Percentiles rank a stretch among this genome's conserved stretches.
phyloP scores from a whole-genome alignment of 2,113 vertebrate species.

The Riparia riparia region DNA sequence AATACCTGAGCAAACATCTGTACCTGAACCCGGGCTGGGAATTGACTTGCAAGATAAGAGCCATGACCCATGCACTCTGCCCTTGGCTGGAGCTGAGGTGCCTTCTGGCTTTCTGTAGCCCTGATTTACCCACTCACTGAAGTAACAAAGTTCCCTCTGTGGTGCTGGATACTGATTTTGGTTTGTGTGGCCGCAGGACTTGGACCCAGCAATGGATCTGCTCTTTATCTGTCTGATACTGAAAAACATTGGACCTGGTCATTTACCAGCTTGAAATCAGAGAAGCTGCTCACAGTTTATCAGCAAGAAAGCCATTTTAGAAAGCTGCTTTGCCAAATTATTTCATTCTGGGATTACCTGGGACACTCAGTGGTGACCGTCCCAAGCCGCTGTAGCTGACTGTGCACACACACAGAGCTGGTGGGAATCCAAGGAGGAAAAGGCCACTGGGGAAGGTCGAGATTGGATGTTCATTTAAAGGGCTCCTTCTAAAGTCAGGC shows the following conservation, averaged over 20 bases:
- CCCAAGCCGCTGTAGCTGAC: rapidly evolving
- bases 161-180: neutral
- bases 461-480: neutral
- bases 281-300: neutral
- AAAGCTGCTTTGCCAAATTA: neutral
- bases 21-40: neutral
- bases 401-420: rapidly evolving
- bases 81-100: neutral
- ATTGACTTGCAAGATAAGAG: neutral
- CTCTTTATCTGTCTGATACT: neutral
- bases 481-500: neutral
- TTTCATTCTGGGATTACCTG: neutral
- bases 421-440: neutral
- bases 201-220: neutral
- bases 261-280: neutral
- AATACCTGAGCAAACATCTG: neutral
- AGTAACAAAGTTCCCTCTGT: neutral
- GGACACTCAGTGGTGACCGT: neutral
- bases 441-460: neutral
- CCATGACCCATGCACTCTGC: neutral
- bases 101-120: neutral
- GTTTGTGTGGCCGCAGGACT: neutral
- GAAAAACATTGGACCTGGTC: rapidly evolving
- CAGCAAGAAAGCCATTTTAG: neutral
- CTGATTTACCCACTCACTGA: neutral